A percentile compares a stretch with the other conserved stretches of the same genome.
Evolutionary conservation across 2,797 vertebrate genomes (phyloP).

Genomic region (Peromyscus nudipes): DNA sequence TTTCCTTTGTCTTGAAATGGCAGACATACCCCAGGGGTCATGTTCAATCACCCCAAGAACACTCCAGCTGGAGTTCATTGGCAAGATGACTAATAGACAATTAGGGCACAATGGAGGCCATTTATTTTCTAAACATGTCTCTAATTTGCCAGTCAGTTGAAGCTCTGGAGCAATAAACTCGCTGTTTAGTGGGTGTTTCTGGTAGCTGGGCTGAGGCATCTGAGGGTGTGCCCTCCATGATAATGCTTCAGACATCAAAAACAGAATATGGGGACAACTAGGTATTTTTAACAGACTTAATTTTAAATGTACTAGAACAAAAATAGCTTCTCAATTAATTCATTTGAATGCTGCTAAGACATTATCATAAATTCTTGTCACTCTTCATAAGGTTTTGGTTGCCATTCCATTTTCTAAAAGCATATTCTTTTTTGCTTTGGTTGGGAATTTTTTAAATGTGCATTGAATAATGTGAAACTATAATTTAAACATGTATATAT

Average conservation of each 20-base stretch:
- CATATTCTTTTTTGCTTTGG: background rate
- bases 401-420: slow-evolving; percentile 3
- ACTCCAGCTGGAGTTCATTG: slow-evolving; percentile 63
- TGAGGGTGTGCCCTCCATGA: background rate
- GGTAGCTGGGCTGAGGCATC: background rate
- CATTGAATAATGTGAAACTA: background rate
- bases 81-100: slow-evolving; percentile 74
- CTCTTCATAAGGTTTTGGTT: background rate
- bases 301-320: slow-evolving; percentile 34
- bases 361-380: background rate
- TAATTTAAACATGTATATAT: background rate
- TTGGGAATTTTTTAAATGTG: slow-evolving; percentile 14
- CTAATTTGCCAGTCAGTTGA: slow-evolving; percentile 57
- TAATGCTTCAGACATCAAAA: slow-evolving; percentile 30
- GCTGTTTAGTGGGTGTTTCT: slow-evolving; percentile 29
- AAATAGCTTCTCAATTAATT: slow-evolving; percentile 50
- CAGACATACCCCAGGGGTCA: slow-evolving; percentile 54
- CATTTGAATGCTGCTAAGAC: background rate
- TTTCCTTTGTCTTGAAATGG: slow-evolving; percentile 69
- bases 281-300: background rate
- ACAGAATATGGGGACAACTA: background rate
- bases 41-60: slow-evolving; percentile 66
- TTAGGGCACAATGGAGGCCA: slow-evolving; percentile 54
- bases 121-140: slow-evolving; percentile 73
- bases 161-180: slow-evolving; percentile 56